Conservation (phyloP, 2,797 vertebrate genomes). For the Mormyrus proboscirostris region DNA sequence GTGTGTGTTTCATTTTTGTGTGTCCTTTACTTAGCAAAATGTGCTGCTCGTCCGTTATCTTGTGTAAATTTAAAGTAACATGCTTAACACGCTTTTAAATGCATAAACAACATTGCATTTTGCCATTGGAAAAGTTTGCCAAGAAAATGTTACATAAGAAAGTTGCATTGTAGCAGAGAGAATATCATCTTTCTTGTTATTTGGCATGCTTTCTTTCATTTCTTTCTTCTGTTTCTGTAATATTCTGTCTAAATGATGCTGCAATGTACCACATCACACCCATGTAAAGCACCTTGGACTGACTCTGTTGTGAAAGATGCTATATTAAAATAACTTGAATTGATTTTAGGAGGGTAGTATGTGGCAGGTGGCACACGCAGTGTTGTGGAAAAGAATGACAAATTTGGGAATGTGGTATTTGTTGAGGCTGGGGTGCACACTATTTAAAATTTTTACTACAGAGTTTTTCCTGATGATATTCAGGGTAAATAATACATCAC, state of each 20-base stretch:
- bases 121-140: background rate
- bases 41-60: background rate
- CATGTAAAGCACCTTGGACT: background rate
- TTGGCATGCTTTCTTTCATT: background rate
- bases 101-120: background rate
- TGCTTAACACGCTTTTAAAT: background rate
- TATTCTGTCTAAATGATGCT: background rate
- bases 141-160: background rate
- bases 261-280: background rate
- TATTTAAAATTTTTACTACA: background rate
- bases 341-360: background rate
- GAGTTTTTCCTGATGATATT: background rate
- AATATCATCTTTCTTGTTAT: background rate
- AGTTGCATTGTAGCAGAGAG: background rate
- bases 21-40: background rate
- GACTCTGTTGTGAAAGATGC: background rate
- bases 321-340: background rate
- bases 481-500: background rate
- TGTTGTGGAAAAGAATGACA: background rate
- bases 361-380: background rate
- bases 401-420: background rate
- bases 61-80: background rate
- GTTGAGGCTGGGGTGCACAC: background rate
- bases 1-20: conserved; percentile 30
- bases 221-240: background rate